phyloP scores from a whole-genome alignment of 2,113 vertebrate genomes.

The Phyllostomus hastatus region DNA sequence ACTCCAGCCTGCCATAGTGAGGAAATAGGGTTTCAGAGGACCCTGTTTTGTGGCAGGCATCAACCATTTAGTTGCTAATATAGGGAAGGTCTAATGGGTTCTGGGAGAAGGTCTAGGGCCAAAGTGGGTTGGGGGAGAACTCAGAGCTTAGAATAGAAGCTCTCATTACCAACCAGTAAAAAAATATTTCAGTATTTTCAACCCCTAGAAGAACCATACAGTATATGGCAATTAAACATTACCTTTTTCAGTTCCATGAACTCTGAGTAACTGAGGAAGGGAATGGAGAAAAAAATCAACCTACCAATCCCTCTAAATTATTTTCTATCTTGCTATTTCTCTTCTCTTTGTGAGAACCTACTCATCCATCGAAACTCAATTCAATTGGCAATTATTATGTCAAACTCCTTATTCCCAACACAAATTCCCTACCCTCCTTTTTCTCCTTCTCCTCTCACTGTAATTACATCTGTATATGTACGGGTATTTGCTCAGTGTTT shows the following conservation, averaged over 20 bases:
- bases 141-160: not conserved
- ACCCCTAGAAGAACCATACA: not conserved
- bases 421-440: not conserved
- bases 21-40: not conserved
- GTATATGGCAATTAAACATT: not conserved
- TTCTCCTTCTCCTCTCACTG: not conserved
- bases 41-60: not conserved
- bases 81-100: not conserved
- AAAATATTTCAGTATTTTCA: not conserved
- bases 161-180: not conserved
- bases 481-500: not conserved
- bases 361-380: not conserved
- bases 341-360: not conserved
- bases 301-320: not conserved
- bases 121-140: not conserved
- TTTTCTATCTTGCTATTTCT: not conserved
- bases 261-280: not conserved
- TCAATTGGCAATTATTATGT: not conserved
- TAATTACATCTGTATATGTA: not conserved
- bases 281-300: not conserved
- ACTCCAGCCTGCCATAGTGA: not conserved
- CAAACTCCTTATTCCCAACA: not conserved
- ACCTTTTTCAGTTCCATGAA: not conserved
- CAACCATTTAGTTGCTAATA: not conserved
- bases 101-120: not conserved